Percentiles rank a stretch among this genome's conserved stretches.
These are phyloP conservation scores for Hololepta plana DNA, from an alignment of 2,888 invertebrate species.

Conservation along the genomic window DNA sequence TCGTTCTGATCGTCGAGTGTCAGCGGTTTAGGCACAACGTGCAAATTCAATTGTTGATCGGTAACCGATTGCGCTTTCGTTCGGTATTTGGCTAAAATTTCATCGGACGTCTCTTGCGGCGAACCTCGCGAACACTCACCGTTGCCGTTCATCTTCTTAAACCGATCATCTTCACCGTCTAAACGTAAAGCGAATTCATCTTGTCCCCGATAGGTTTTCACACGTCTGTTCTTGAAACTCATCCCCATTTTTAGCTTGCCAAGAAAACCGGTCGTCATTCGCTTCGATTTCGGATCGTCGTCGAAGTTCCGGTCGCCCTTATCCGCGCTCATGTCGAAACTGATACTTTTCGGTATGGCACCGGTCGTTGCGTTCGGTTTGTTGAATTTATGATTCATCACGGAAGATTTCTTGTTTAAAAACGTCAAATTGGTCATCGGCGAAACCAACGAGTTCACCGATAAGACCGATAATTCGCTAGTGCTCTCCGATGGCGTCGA, in stretches of 20 bases:
- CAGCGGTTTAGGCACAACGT: slow-evolving; percentile 5
- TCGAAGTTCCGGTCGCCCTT: slow-evolving; percentile 45
- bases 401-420: slow-evolving; percentile 7
- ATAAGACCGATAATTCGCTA: slow-evolving; percentile 20
- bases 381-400: slow-evolving; percentile 13
- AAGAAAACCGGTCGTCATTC: slow-evolving; percentile 42
- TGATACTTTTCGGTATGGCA: slow-evolving; percentile 81
- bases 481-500: slow-evolving; percentile 23
- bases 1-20: slow-evolving; percentile 15
- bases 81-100: slow-evolving; percentile 89
- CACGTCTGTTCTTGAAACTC: slow-evolving; percentile 1
- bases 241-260: slow-evolving; percentile 45
- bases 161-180: too few relatives aligned
- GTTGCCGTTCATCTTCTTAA: too few relatives aligned
- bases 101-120: slow-evolving; percentile 71
- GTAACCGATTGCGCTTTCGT: slow-evolving; percentile 13
- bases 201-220: not conserved
- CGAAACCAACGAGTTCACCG: slow-evolving; percentile 12
- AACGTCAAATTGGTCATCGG: slow-evolving; percentile 9
- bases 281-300: slow-evolving; percentile 35
- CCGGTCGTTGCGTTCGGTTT: slow-evolving; percentile 48
- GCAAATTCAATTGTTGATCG: slow-evolving; percentile 2
- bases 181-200: not conserved
- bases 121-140: too few relatives aligned
- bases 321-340: slow-evolving; percentile 78